Evolutionary conservation across 2,888 invertebrate genomes (phyloP), one percentile per base, ranked within the genome.

Genomic region (Dermolepida albohirtum): DNA sequence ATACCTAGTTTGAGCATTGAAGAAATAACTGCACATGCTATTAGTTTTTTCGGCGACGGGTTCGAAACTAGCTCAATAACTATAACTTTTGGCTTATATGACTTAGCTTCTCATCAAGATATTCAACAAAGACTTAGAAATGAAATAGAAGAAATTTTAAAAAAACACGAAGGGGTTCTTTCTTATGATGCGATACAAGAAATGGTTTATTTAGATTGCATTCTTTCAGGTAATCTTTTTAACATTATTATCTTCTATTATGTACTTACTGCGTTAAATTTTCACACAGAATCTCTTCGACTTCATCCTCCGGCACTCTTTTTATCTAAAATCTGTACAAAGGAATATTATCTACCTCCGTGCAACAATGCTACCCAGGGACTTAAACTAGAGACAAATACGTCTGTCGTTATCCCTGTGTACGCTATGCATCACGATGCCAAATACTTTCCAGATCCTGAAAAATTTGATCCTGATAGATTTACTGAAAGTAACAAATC

Each of bases 41-140:
- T 84, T 0, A 79, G 85, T 0, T 84, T 84, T 69, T 85, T 84
- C 67, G 54, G 80, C 0, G 86, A 86, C 44, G 86, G 85, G 1
- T 85, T 82, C 71, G 85, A 85, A 72, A 86, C 86, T 0, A 84
- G 84, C 12, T 83, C 84, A 0, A 76, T 80, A 0, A 81, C 82
- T 0, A 72, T 85, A 40, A 79, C 78, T 44, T 84, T 81, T 62
- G 66, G 80, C 1, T 74, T 81, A 1, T 84, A 81, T 70, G 78
- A 83, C 29, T 70, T 87, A 16, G 85, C 86, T 0, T 50, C 64
- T 5, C 78, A 86, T 73, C 77, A 74, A 0, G 77, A 83, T 1
- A 71, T 84, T 1, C 86, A 86, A 69, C 74, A 80, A 1, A 84
- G 78, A 71, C 69, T 85, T 5, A 76, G 82, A 5, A 10, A 75